These are phyloP conservation scores for Plagodis dolabraria DNA, from an alignment of 2,888 invertebrate genomes.

Conservation along the genomic window DNA sequence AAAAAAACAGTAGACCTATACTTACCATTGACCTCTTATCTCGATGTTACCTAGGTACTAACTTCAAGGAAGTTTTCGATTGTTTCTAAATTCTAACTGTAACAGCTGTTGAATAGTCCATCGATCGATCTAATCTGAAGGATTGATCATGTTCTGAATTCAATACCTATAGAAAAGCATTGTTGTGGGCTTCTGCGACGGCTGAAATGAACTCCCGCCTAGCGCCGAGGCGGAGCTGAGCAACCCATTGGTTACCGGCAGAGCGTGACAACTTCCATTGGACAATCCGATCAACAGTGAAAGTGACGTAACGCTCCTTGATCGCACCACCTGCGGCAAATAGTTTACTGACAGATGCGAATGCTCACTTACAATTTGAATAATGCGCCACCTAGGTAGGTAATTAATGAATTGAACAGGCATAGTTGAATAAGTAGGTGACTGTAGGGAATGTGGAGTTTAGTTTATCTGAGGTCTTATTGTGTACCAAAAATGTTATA, in stretches of 20 bases:
- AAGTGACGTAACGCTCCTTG: conserved; percentile 73
- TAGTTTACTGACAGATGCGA: conserved; percentile 33
- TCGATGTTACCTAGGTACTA: too few relatives aligned
- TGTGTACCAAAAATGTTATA: too few relatives aligned
- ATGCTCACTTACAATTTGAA: conserved; percentile 17
- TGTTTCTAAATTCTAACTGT: neutral
- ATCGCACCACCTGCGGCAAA: conserved; percentile 69
- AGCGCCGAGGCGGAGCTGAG: conserved; percentile 75
- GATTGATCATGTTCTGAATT: neutral
- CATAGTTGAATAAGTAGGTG: too few relatives aligned
- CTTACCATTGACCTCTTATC: too few relatives aligned
- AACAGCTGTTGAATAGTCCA: neutral
- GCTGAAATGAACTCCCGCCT: conserved; percentile 66
- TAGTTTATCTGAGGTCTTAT: too few relatives aligned
- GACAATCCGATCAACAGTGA: conserved; percentile 75
- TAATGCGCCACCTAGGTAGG: neutral
- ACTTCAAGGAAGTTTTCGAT: neutral
- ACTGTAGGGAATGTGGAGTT: too few relatives aligned
- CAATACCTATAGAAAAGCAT: conserved; percentile 40
- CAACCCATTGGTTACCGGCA: conserved; percentile 77
- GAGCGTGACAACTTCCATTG: conserved; percentile 81
- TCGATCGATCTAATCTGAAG: neutral
- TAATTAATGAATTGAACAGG: too few relatives aligned
- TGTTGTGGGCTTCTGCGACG: conserved; percentile 53
- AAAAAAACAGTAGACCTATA: too few relatives aligned